phyloP scores from a whole-genome alignment of 92 coral and sea anemone genomes.

The Blastomussa wellsi region DNA sequence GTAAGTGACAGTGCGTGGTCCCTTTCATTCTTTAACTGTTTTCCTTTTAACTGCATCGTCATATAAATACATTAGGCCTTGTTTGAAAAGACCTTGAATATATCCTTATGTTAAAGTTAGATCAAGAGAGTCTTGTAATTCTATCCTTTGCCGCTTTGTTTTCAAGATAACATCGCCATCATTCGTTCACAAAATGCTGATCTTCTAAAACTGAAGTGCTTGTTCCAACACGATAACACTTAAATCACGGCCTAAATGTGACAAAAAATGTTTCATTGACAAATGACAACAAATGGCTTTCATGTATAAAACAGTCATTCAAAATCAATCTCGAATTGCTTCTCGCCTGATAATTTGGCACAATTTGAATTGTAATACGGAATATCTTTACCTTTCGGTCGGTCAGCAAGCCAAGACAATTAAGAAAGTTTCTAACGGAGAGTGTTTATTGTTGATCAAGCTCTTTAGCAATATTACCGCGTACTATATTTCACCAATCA shows the following conservation, averaged over 20 bases:
- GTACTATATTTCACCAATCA: background rate
- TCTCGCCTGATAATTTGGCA: background rate
- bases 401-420: background rate
- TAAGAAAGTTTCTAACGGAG: background rate
- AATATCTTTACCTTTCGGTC: background rate
- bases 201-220: background rate
- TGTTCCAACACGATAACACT: background rate
- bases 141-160: background rate
- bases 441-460: background rate
- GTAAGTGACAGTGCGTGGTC: slow-evolving; percentile 6
- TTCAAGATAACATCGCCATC: background rate
- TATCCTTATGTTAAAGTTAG: background rate
- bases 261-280: background rate
- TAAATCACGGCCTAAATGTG: background rate
- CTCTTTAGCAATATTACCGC: background rate
- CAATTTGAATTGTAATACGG: background rate
- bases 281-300: background rate
- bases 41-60: background rate
- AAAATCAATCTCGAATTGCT: background rate
- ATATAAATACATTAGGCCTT: background rate
- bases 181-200: background rate
- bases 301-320: background rate
- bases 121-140: background rate
- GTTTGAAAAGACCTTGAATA: background rate
- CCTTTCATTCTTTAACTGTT: background rate